A percentile compares a stretch with the other conserved stretches of the same genome.
These are phyloP conservation scores for Sweltsa coloradensis DNA, from an alignment of 1,140 invertebrate species.

Conservation along the genomic window DNA sequence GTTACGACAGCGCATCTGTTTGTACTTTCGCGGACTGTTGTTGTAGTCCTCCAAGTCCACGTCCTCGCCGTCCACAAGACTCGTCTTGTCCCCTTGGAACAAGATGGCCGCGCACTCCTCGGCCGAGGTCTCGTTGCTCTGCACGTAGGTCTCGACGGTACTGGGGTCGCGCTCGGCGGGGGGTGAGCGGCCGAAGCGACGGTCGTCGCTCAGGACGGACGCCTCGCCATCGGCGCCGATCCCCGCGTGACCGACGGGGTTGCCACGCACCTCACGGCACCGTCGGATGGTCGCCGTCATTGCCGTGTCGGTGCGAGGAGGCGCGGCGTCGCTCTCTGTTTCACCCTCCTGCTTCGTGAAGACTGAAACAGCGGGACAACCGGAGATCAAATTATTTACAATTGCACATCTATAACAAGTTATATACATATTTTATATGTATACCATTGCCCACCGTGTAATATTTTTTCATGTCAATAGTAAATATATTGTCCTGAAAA, in stretches of 20 bases:
- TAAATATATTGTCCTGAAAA: no score
- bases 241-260: background rate
- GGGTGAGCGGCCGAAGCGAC: background rate
- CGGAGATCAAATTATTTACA: background rate
- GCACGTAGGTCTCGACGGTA: constrained; percentile 17
- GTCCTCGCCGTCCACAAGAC: background rate
- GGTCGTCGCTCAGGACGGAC: background rate
- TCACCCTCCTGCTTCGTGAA: constrained; percentile 24
- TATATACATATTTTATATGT: no score
- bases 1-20: background rate
- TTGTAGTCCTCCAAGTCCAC: constrained; percentile 12
- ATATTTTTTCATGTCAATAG: no score
- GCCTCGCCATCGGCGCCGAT: background rate
- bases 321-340: constrained; percentile 20
- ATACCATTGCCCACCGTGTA: no score
- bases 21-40: constrained; percentile 6
- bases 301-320: constrained; percentile 14
- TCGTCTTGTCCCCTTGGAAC: background rate
- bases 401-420: no score
- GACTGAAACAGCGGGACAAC: no score
- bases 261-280: constrained; percentile 10
- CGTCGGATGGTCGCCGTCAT: constrained; percentile 6
- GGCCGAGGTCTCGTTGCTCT: constrained; percentile 8
- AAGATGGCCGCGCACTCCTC: no score
- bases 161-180: constrained; percentile 9